Percentiles rank a stretch among this genome's conserved stretches.
Evolutionary conservation across 2,888 invertebrate species (phyloP).

Genomic region (Melanotus villosus): DNA sequence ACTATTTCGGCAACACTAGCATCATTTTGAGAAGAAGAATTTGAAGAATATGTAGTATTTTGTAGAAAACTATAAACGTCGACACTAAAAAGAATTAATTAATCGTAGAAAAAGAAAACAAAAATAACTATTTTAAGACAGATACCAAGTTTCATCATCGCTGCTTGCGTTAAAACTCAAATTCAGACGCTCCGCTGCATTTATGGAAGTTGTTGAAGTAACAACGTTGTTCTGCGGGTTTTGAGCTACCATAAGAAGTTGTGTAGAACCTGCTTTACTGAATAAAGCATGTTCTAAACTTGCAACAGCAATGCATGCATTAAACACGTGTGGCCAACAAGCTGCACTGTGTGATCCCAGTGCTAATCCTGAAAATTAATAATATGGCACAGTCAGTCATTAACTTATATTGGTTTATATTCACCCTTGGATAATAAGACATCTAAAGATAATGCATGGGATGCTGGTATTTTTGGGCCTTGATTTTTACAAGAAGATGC

Average conservation of each 20-base stretch:
- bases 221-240: slow-evolving; percentile 76
- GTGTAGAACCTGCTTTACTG: slow-evolving; percentile 83
- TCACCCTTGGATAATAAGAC: slow-evolving; percentile 78
- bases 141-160: slow-evolving; percentile 85
- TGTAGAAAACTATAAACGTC: slow-evolving; percentile 89
- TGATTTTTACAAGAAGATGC: slow-evolving; percentile 90
- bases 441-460: slow-evolving; percentile 93
- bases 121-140: slow-evolving; percentile 9
- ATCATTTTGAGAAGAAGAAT: slow-evolving; percentile 74
- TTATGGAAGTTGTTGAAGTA: slow-evolving; percentile 70
- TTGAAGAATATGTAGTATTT: slow-evolving; percentile 65
- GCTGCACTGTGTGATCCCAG: slow-evolving; percentile 93
- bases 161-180: slow-evolving; percentile 73
- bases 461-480: slow-evolving; percentile 84
- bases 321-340: slow-evolving; percentile 97
- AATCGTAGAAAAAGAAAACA: background rate
- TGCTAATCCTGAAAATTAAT: slow-evolving; percentile 77
- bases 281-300: slow-evolving; percentile 93
- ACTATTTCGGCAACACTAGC: slow-evolving; percentile 82
- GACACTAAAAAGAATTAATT: slow-evolving; percentile 72
- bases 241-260: slow-evolving; percentile 76
- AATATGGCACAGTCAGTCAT: slow-evolving; percentile 63
- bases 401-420: background rate
- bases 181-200: slow-evolving; percentile 74
- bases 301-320: slow-evolving; percentile 93